Conservation (phyloP, 37 sponge, comb jelly and placozoan species). For the Oscarella lobularis region DNA sequence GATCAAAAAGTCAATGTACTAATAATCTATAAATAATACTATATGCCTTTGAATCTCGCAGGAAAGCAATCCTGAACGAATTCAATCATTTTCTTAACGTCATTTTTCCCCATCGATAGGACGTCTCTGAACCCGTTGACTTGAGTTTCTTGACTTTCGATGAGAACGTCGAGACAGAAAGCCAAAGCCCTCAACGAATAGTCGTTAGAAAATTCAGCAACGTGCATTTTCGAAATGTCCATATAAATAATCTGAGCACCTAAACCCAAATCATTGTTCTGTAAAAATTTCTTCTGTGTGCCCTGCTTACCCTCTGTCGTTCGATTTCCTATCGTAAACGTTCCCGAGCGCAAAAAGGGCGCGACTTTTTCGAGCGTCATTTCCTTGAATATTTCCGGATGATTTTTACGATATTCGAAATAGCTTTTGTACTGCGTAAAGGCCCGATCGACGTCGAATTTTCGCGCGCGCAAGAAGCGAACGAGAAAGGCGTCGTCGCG, state of each 20-base stretch:
- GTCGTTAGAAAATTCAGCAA: conserved; percentile 15
- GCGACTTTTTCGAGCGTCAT: conserved; percentile 14
- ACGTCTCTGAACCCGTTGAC: conserved; percentile 33
- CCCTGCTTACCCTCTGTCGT: too few relatives aligned
- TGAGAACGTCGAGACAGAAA: conserved; percentile 30
- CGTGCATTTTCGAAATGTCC: conserved; percentile 43
- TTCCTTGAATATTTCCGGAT: conserved; percentile 30
- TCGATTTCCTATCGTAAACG: too few relatives aligned
- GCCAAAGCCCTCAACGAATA: conserved; percentile 25
- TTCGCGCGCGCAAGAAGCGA: conserved; percentile 42
- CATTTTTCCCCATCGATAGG: not conserved
- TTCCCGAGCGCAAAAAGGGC: conserved; percentile 44
- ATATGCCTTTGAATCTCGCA: conserved; percentile 45
- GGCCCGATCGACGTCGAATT: conserved; percentile 43
- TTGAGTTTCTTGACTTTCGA: conserved; percentile 37
- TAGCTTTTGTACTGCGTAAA: conserved; percentile 24
- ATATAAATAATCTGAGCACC: conserved; percentile 15
- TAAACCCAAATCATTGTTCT: too few relatives aligned
- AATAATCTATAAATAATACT: too few relatives aligned
- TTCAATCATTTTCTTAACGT: not conserved
- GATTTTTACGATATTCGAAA: conserved; percentile 18
- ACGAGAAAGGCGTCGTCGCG: conserved; percentile 26
- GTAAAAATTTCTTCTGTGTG: too few relatives aligned
- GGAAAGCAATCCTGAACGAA: conserved; percentile 56
- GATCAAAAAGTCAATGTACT: too few relatives aligned